These are phyloP conservation scores for Girardinus metallicus DNA, from an alignment of 2,797 vertebrate genomes.

Conservation along the genomic window DNA sequence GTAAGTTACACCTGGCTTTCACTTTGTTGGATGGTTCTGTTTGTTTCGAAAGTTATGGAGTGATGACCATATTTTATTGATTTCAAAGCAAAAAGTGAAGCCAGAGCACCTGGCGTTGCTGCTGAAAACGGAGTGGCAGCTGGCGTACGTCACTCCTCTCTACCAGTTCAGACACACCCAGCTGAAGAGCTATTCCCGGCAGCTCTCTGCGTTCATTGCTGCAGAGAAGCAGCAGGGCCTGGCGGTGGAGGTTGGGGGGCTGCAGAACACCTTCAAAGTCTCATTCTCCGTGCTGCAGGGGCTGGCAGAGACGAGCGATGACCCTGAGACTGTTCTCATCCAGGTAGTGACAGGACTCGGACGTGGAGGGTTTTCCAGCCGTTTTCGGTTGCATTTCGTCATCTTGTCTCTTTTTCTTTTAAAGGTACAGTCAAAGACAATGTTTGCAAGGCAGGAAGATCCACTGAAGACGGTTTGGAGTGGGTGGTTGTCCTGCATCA, in stretches of 20 bases:
- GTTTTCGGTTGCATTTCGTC: not conserved
- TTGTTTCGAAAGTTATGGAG: not conserved
- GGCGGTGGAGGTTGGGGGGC: slow-evolving; percentile 83
- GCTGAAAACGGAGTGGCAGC: slow-evolving; percentile 86
- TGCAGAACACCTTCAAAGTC: slow-evolving; percentile 79
- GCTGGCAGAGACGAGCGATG: slow-evolving; percentile 77
- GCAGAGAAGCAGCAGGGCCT: slow-evolving; percentile 89
- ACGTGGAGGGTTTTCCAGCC: not conserved
- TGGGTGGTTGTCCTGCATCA: slow-evolving; percentile 90
- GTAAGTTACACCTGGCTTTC: slow-evolving; percentile 62
- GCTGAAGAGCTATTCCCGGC: slow-evolving; percentile 85
- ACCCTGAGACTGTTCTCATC: slow-evolving; percentile 86
- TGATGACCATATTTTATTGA: not conserved
- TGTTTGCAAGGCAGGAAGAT: slow-evolving; percentile 61
- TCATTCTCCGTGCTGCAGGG: slow-evolving; percentile 81
- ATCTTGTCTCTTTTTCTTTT: not conserved
- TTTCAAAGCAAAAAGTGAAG: slow-evolving; percentile 76
- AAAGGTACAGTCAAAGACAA: slow-evolving; percentile 81
- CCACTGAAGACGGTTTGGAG: slow-evolving; percentile 85
- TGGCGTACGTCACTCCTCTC: slow-evolving; percentile 92
- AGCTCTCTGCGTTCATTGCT: slow-evolving; percentile 84
- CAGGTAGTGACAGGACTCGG: slow-evolving; percentile 77
- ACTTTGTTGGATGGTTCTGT: not conserved
- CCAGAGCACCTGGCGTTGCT: slow-evolving; percentile 78
- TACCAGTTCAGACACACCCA: slow-evolving; percentile 83